phyloP scores from a whole-genome alignment of 2,888 invertebrate species.

The Hyles lineata region DNA sequence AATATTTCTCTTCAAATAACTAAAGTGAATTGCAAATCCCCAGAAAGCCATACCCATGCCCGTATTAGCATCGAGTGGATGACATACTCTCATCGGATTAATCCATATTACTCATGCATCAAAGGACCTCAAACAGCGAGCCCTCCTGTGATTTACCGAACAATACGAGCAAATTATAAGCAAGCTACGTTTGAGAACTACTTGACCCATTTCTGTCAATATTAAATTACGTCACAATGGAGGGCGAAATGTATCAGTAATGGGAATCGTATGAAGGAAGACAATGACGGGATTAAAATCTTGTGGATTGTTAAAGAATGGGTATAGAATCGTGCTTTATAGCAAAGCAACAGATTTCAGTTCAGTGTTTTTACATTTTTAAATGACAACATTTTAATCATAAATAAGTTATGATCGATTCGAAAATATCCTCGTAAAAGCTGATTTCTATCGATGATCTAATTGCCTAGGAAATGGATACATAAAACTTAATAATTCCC shows the following conservation, averaged over 20 bases:
- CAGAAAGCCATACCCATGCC: constrained; percentile 60
- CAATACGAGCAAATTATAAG: constrained; percentile 78
- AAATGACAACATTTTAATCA: too few species aligned
- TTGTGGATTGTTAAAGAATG: neutral
- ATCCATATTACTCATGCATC: constrained; percentile 81
- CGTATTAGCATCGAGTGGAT: constrained; percentile 78
- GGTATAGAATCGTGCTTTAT: neutral
- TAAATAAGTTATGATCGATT: too few species aligned
- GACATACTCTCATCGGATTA: constrained; percentile 79
- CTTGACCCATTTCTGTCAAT: constrained; percentile 76
- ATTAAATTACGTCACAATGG: constrained; percentile 55
- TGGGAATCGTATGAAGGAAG: neutral
- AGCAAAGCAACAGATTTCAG: neutral
- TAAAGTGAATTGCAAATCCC: constrained; percentile 68
- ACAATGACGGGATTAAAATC: neutral
- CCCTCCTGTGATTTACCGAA: constrained; percentile 70
- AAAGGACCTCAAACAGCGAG: constrained; percentile 71
- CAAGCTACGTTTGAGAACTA: constrained; percentile 69
- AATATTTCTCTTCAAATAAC: constrained; percentile 55
- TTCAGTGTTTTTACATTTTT: too few species aligned
- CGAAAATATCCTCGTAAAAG: too few species aligned
- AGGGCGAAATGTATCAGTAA: constrained; percentile 4
- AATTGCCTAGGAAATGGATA: too few species aligned
- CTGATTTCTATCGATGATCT: too few species aligned
- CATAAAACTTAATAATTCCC: too few species aligned